phyloP scores from a whole-genome alignment of 2,113 vertebrate species.

The Laticauda colubrina region DNA sequence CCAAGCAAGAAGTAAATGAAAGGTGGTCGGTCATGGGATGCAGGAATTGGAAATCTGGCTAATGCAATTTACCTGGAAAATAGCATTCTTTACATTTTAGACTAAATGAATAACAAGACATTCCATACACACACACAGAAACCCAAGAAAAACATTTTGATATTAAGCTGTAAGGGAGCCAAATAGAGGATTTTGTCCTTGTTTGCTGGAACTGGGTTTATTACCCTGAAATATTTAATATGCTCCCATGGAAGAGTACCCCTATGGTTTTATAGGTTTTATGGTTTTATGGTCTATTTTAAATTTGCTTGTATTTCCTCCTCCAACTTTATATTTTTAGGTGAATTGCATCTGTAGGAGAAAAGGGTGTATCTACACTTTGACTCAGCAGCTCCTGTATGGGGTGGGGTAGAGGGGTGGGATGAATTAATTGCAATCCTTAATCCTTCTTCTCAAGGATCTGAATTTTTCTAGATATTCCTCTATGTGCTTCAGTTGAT shows the following conservation, averaged over 20 bases:
- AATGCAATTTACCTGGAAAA: constrained; percentile 7
- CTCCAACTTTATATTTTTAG: neutral
- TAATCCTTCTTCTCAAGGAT: neutral
- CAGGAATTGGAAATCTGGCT: constrained; percentile 5
- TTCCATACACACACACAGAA: neutral
- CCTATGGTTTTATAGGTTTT: fast-evolving
- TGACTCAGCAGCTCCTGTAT: neutral
- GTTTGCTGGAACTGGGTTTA: neutral
- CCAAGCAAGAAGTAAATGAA: neutral
- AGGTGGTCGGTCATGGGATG: neutral
- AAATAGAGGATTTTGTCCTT: neutral
- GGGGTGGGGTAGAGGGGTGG: neutral
- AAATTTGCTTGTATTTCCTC: neutral
- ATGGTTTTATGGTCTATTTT: neutral
- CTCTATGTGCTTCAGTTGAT: neutral
- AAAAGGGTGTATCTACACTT: neutral
- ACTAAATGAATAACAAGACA: neutral
- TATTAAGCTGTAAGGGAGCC: neutral
- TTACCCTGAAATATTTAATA: neutral
- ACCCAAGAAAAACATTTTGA: neutral
- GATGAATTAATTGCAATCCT: neutral
- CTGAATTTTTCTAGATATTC: neutral
- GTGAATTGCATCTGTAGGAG: neutral
- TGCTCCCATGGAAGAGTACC: neutral
- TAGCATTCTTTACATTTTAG: neutral